phyloP scores from a whole-genome alignment of 2,888 invertebrate species.

The Drosophila lacicola region DNA sequence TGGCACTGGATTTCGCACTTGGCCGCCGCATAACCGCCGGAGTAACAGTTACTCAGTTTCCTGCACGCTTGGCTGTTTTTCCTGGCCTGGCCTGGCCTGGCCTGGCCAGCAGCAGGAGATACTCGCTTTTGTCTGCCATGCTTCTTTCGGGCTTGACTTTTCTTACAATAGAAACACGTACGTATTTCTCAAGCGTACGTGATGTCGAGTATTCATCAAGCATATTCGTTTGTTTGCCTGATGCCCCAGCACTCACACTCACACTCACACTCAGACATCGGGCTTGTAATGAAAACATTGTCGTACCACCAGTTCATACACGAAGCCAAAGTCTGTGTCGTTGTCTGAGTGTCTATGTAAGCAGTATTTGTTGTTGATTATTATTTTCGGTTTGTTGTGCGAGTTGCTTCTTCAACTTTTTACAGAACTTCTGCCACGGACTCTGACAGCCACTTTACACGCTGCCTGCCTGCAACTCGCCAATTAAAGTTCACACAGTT shows the following conservation, averaged over 20 bases:
- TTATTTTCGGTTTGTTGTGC: conserved; percentile 75
- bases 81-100: conserved; percentile 4
- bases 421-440: conserved; percentile 34
- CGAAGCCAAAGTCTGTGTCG: conserved; percentile 28
- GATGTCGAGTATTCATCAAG: conserved; percentile 83
- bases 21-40: conserved; percentile 65
- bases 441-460: conserved; percentile 40
- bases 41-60: conserved; percentile 40
- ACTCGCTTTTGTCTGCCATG: conserved; percentile 45
- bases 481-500: conserved; percentile 56
- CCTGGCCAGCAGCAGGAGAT: conserved; percentile 18
- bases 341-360: conserved; percentile 25
- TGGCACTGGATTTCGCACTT: conserved; percentile 57
- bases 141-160: conserved; percentile 51
- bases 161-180: conserved; percentile 82
- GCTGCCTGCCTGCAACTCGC: conserved; percentile 19
- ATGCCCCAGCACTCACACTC: conserved; percentile 52
- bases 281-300: conserved; percentile 74
- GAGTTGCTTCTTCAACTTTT: conserved; percentile 62
- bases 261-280: conserved; percentile 21
- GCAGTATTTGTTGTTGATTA: conserved; percentile 80
- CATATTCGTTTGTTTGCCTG: conserved; percentile 68
- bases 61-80: conserved; percentile 39
- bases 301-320: conserved; percentile 68
- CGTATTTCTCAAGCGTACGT: conserved; percentile 81